Conservation (phyloP, 1,140 invertebrate species). For the Leptinotarsa texana region DNA sequence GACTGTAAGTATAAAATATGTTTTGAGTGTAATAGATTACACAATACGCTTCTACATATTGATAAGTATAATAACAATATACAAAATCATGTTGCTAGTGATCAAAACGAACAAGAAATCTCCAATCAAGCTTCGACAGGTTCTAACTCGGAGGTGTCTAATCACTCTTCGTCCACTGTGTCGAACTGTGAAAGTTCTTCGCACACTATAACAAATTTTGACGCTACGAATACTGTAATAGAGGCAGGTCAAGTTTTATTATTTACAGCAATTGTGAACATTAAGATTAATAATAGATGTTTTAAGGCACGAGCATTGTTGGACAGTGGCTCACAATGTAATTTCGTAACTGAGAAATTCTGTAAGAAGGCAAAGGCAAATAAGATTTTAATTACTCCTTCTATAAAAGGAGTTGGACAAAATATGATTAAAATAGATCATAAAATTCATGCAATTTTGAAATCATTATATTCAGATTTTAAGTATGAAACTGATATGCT, state of each 20-base stretch:
- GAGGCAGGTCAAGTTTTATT: background rate
- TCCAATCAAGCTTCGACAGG: too few species aligned
- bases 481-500: background rate
- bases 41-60: constrained; percentile 3
- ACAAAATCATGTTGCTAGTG: too few species aligned
- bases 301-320: constrained; percentile 4
- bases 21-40: background rate
- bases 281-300: background rate
- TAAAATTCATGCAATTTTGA: background rate
- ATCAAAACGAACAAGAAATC: too few species aligned
- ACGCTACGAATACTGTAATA: background rate
- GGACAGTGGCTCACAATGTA: constrained; percentile 9
- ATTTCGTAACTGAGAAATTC: constrained; percentile 4
- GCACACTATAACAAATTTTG: background rate
- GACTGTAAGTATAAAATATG: background rate
- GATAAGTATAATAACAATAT: background rate
- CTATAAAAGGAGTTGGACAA: background rate
- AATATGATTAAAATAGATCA: background rate
- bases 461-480: constrained; percentile 11
- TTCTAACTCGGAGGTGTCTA: background rate
- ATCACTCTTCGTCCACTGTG: background rate
- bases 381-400: background rate
- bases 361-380: background rate
- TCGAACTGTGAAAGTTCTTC: background rate
- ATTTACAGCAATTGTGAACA: background rate